Conservation (phyloP, 2,797 vertebrate genomes). For the Acrossocheilus wenchowensis region DNA sequence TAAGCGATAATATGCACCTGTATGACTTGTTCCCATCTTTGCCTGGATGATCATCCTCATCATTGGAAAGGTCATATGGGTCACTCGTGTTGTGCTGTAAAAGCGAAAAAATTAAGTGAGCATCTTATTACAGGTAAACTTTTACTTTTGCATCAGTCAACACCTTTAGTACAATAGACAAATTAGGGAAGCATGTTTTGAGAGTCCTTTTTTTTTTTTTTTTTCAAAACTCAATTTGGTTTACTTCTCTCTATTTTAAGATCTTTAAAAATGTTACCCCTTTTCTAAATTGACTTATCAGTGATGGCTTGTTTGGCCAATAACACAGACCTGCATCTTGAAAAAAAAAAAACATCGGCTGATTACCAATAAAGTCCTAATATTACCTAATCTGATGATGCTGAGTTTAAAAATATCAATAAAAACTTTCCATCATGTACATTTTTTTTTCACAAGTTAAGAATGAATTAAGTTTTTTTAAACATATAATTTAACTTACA, state of each 20-base stretch:
- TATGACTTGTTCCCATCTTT: constrained; percentile 96
- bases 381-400: neutral
- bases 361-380: neutral
- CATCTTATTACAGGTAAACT: neutral
- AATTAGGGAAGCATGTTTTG: neutral
- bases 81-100: constrained; percentile 79
- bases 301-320: neutral
- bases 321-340: neutral
- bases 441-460: neutral
- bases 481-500: neutral
- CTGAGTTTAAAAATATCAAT: neutral
- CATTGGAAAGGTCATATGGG: constrained; percentile 93
- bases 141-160: neutral
- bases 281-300: neutral
- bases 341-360: neutral
- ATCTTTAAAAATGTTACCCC: neutral
- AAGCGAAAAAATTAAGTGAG: constrained; percentile 9
- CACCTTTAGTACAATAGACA: neutral
- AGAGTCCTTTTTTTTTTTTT: neutral
- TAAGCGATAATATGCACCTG: constrained; percentile 74
- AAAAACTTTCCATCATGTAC: neutral
- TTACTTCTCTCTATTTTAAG: neutral
- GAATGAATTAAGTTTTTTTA: neutral
- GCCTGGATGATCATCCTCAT: constrained; percentile 89
- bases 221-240: neutral